Conservation (phyloP, 2,113 vertebrate genomes). For the Actinemys pallida region DNA sequence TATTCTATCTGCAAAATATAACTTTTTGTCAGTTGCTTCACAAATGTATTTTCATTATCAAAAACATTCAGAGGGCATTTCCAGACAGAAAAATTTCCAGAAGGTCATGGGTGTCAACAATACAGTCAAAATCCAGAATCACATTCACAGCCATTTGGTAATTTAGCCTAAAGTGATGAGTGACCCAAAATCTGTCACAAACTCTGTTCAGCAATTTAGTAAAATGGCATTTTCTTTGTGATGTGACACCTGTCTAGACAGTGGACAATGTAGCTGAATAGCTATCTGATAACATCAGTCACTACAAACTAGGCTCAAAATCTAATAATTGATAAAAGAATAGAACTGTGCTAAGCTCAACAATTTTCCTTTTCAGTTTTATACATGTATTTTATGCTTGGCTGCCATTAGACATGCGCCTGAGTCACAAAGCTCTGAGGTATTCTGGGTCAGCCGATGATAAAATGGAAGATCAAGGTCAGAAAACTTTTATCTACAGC, state of each 20-base stretch:
- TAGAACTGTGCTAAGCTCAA: not conserved
- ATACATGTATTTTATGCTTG: not conserved
- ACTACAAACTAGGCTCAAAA: not conserved
- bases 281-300: not conserved
- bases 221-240: not conserved
- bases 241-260: not conserved
- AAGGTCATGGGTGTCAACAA: not conserved
- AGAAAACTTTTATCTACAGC: not conserved
- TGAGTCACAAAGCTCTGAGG: not conserved
- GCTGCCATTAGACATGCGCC: not conserved
- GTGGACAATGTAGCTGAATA: not conserved
- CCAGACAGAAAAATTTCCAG: not conserved
- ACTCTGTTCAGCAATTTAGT: not conserved
- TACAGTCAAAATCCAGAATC: not conserved
- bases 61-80: not conserved
- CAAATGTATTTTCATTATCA: not conserved
- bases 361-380: not conserved
- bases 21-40: not conserved
- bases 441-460: not conserved
- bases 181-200: not conserved
- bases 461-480: not conserved
- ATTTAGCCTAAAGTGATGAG: not conserved
- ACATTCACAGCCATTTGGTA: not conserved
- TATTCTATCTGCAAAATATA: not conserved
- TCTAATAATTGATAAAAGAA: not conserved